Evolutionary conservation across 2,888 invertebrate genomes (phyloP).

Genomic region (Tipula lateralis): DNA sequence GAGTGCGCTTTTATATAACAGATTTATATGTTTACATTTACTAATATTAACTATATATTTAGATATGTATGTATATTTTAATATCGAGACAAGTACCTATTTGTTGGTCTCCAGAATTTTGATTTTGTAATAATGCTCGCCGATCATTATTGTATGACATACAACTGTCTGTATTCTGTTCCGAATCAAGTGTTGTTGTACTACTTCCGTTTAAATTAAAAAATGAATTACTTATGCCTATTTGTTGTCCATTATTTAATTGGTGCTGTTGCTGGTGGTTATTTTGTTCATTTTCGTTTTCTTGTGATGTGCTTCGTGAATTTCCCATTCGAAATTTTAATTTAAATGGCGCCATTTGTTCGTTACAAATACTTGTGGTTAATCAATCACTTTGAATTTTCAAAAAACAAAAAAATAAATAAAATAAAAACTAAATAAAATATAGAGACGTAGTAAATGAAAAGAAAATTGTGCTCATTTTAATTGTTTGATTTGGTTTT

Average conservation of each 20-base stretch:
- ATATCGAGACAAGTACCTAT: constrained; percentile 32
- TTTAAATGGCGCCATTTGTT: constrained; percentile 49
- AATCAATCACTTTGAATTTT: constrained; percentile 14
- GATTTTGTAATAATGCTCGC: constrained; percentile 33
- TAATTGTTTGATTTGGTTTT: neutral
- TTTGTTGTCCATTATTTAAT: constrained; percentile 45
- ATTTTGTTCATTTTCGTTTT: constrained; percentile 40
- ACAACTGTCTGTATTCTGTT: constrained; percentile 32
- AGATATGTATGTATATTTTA: neutral
- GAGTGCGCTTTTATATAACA: neutral
- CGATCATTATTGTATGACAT: constrained; percentile 36
- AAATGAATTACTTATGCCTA: constrained; percentile 42
- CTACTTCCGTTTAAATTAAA: constrained; percentile 43
- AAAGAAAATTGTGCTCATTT: neutral
- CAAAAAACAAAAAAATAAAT: neutral
- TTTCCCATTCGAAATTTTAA: constrained; percentile 50
- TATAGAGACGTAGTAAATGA: neutral
- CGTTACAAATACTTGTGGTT: neutral
- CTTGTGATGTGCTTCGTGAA: constrained; percentile 49
- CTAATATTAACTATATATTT: neutral
- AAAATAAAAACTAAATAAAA: neutral
- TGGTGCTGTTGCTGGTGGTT: constrained; percentile 33
- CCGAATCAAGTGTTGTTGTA: constrained; percentile 48
- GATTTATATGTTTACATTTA: neutral
- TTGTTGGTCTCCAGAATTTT: constrained; percentile 32